Conservation (phyloP, 1,140 invertebrate species). For the Diuraphis noxia region DNA sequence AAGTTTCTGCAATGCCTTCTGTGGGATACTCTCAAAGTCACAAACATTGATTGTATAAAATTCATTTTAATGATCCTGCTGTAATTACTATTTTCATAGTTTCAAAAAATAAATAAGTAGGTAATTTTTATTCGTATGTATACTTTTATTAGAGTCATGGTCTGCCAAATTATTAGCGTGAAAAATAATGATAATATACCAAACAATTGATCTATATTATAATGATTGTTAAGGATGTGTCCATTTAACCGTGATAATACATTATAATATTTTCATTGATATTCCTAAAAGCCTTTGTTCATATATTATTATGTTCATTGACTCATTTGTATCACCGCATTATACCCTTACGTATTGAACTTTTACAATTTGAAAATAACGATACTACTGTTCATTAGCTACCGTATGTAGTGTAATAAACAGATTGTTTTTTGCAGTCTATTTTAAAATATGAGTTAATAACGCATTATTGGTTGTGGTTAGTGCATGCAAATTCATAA, state of each 20-base stretch:
- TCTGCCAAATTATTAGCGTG: not conserved
- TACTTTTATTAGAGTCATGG: too few relatives aligned
- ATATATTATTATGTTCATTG: not conserved
- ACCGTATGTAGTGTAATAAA: not conserved
- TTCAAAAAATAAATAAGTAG: not conserved
- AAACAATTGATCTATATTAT: not conserved
- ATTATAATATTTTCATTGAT: not conserved
- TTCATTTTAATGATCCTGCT: not conserved
- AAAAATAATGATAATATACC: not conserved
- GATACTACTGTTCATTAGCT: not conserved
- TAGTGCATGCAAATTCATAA: not conserved
- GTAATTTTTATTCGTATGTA: not conserved
- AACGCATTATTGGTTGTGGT: not conserved
- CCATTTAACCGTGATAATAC: too few relatives aligned
- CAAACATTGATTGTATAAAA: not conserved
- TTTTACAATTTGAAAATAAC: not conserved
- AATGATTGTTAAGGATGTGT: not conserved
- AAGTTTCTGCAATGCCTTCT: not conserved
- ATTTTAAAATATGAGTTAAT: not conserved
- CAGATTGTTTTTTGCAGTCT: not conserved
- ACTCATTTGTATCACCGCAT: not conserved
- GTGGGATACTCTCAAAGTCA: too few relatives aligned
- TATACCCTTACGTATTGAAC: not conserved
- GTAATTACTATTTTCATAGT: not conserved
- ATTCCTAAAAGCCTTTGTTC: not conserved